Evolutionary conservation across 2,888 invertebrate species (phyloP), one percentile per base, ranked within the genome.

Genomic region (Emmelina monodactyla): DNA sequence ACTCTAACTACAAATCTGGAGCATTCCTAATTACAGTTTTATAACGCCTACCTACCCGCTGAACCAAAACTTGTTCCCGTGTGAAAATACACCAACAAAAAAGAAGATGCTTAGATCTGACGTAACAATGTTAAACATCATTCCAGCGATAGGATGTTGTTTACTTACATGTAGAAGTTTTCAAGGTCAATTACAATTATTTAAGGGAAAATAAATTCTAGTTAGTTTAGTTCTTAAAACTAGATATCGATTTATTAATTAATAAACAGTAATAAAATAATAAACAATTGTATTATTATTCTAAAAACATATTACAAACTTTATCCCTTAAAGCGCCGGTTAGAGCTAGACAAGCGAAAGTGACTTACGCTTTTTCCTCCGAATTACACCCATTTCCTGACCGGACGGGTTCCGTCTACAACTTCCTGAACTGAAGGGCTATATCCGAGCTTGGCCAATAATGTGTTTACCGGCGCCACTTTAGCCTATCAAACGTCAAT

Each of bases 291-390:
- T n/a, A n/a, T n/a, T n/a, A n/a, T n/a, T n/a, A n/a, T n/a, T n/a
- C n/a, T n/a, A n/a, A n/a, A n/a, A n/a, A n/a, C n/a, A n/a, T n/a
- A n/a, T n/a, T n/a, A n/a, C n/a, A n/a, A n/a, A n/a, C n/a, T n/a
- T n/a, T n/a, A n/a, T n/a, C n/a, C n/a, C n/a, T n/a, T n/a, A n/a
- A n/a, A n/a, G n/a, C n/a, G n/a, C n/a, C n/a, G n/a, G n/a, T n/a
- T n/a, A n/a, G n/a, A 19, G 9, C 5, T 19, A 7, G 25, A 25
- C 33, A 50, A 50, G 45, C 47, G 55, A 65, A 65, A 62, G 53
- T 55, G 32, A 78, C 78, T 79, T 65, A 78, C 78, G 78, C 59
- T 79, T 79, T 66, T 76, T 79, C 55, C 67, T 66, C 51, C 76
- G 62, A 56, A 79, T 68, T 45, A 79, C 78, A 49, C 78, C 78